phyloP scores from a whole-genome alignment of 35 echinoderm and acorn worm species.

The Lytechinus pictus region DNA sequence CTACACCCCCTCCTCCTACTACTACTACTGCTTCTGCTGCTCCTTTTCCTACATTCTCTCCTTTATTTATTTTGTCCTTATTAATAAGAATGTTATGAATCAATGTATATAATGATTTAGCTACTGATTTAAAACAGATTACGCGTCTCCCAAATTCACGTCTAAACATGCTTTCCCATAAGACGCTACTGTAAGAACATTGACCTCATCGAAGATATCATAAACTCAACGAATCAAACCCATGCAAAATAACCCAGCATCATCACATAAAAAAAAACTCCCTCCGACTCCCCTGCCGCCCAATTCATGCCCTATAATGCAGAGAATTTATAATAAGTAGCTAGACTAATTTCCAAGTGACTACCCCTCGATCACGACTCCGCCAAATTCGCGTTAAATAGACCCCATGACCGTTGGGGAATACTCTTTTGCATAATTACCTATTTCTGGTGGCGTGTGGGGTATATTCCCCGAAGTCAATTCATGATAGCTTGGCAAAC shows the following conservation, averaged over 20 bases:
- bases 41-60: no score
- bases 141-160: background rate
- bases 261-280: background rate
- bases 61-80: no score
- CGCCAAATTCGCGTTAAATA: background rate
- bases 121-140: no score
- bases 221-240: background rate
- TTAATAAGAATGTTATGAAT: no score
- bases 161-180: background rate
- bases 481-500: background rate
- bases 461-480: background rate
- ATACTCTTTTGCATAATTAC: background rate
- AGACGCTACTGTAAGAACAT: background rate
- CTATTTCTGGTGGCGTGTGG: background rate
- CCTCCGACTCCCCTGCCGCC: background rate
- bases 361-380: background rate
- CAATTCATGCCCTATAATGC: background rate
- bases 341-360: background rate
- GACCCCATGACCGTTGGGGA: background rate
- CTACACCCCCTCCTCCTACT: accelerated
- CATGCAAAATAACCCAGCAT: background rate
- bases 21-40: no score
- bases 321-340: background rate
- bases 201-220: background rate
- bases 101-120: no score